A percentile compares a stretch with the other conserved stretches of the same genome.
Conservation (phyloP, 1,140 invertebrate genomes). For the Holcopasites calliopsidis region DNA sequence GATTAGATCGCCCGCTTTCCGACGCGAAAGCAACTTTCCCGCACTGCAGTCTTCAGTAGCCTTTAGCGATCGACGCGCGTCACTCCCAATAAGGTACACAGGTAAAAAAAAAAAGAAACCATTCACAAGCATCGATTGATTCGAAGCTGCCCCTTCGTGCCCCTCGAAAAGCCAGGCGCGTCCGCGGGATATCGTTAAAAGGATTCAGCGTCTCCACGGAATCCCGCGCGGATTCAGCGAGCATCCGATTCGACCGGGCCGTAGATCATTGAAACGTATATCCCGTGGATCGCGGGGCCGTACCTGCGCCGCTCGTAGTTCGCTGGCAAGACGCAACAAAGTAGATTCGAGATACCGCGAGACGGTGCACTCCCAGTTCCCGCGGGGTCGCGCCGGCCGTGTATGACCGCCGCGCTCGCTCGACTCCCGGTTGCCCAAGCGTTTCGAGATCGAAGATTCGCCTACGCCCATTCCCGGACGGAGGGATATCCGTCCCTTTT, state of each 20-base stretch:
- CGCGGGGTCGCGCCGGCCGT: conserved; percentile 67
- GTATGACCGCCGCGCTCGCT: conserved; percentile 50
- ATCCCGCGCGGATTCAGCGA: conserved; percentile 41
- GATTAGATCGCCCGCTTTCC: no score
- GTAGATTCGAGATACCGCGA: conserved; percentile 74
- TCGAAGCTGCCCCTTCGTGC: not conserved
- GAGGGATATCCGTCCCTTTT: conserved; percentile 1
- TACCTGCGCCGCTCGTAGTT: conserved; percentile 60
- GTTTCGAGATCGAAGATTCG: conserved; percentile 74
- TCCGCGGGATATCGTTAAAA: conserved; percentile 19
- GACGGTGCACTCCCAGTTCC: conserved; percentile 70
- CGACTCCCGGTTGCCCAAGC: conserved; percentile 58
- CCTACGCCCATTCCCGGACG: conserved; percentile 70
- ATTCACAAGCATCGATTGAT: no score
- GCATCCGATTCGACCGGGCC: conserved; percentile 36
- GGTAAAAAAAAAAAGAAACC: no score
- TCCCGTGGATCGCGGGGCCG: conserved; percentile 60
- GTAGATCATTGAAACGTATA: conserved; percentile 71
- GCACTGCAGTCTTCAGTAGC: no score
- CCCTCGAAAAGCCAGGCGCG: not conserved
- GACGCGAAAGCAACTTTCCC: no score
- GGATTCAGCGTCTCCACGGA: no score
- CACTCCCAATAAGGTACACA: no score
- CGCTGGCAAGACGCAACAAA: conserved; percentile 73
- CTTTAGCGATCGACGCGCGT: no score